phyloP scores from a whole-genome alignment of 2,113 vertebrate genomes.

The Mobula birostris region DNA sequence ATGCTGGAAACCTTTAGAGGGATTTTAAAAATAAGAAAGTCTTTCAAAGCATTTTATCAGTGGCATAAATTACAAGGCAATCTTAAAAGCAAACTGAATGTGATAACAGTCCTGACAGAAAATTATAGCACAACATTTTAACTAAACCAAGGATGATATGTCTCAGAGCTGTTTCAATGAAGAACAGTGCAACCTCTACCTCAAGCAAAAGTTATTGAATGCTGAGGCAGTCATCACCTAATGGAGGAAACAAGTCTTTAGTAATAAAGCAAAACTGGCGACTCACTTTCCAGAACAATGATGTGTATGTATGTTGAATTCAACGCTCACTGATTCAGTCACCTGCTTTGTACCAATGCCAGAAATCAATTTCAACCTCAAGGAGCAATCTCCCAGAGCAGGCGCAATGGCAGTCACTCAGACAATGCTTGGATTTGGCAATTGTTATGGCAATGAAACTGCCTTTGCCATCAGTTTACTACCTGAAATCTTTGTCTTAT shows the following conservation, averaged over 20 bases:
- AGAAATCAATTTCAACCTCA: neutral
- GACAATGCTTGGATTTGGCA: too few species aligned
- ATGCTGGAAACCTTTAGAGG: neutral
- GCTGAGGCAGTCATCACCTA: neutral
- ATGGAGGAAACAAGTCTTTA: neutral
- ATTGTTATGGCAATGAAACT: neutral
- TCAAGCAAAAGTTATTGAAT: neutral
- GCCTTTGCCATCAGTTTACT: too few species aligned
- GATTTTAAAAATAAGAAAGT: neutral
- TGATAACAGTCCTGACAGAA: neutral
- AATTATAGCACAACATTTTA: neutral
- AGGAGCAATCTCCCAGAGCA: neutral
- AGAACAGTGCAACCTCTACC: neutral
- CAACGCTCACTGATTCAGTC: neutral
- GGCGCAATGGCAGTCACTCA: neutral
- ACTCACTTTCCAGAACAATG: neutral
- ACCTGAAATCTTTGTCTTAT: too few species aligned
- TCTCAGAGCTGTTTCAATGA: too few species aligned
- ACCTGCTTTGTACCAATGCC: neutral
- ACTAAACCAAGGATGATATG: neutral
- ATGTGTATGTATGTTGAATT: neutral
- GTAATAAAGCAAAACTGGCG: neutral
- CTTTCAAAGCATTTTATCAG: neutral
- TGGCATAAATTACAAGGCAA: neutral
- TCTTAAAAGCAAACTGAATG: neutral